Evolutionary conservation across 2,113 vertebrate genomes (phyloP).

Genomic region (Talpa occidentalis): DNA sequence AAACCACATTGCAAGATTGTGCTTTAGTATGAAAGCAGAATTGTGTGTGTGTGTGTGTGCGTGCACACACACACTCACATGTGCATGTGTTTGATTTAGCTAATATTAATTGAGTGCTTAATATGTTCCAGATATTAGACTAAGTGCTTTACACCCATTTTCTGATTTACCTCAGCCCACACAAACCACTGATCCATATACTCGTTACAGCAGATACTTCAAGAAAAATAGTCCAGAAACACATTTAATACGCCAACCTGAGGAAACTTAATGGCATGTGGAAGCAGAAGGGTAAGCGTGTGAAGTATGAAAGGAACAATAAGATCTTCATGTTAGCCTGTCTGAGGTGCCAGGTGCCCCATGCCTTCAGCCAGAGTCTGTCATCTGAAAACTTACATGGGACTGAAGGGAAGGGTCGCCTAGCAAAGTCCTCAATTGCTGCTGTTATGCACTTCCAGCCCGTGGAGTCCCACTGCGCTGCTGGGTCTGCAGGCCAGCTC

Average conservation of each 20-base stretch:
- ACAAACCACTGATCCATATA: background rate
- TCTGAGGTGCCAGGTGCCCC: background rate
- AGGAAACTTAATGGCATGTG: background rate
- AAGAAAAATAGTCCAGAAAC: conserved; percentile 38
- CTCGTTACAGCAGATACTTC: background rate
- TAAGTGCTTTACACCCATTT: background rate
- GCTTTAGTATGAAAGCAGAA: conserved; percentile 22
- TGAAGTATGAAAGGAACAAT: background rate
- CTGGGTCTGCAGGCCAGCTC: background rate
- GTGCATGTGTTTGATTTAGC: background rate
- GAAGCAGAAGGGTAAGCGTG: background rate
- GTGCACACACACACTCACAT: background rate
- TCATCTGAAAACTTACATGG: background rate
- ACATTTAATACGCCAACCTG: background rate
- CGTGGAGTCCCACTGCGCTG: background rate
- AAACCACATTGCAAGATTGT: background rate
- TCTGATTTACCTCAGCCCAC: background rate
- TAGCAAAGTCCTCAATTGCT: background rate
- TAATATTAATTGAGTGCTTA: background rate
- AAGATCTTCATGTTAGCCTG: background rate
- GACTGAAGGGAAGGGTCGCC: background rate
- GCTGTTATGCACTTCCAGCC: too few species aligned
- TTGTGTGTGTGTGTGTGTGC: background rate
- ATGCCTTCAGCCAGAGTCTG: background rate
- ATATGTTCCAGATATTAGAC: background rate